Evolutionary conservation across 2,113 vertebrate species (phyloP), one percentile per base, ranked within the genome.

Genomic region (Saccopteryx leptura): DNA sequence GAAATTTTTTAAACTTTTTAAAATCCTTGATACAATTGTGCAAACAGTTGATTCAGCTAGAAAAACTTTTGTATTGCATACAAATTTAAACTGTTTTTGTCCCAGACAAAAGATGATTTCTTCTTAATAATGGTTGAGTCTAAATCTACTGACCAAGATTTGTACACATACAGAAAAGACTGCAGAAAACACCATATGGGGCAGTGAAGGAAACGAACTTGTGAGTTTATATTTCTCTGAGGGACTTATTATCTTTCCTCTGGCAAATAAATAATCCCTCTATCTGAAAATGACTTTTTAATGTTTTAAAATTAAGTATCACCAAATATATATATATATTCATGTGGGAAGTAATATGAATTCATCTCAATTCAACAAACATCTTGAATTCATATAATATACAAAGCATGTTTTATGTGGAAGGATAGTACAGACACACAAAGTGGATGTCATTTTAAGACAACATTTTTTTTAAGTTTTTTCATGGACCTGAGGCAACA

Each of bases 161-260:
- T 86, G 23, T n/a, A 18, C 48, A 92, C 71, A 82, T 89, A 50
- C 60, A 79, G 76, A 86, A 79, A 95, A 91, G 28, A 65, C 31
- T 88, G 33, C 19, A 75, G 24, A 86, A 39, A 24, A 5, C 14
- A 72, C n/a, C 7, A 21, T 52, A 65, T 4, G 58, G n/a, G 58
- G 28, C 17, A 86, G 58, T 28, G 79, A 82, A 39, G 56, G 74
- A 95, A 95, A 79, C 17, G 86, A 9, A 79, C 31, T 71, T 52
- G 9, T 26, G 17, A 78, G 46, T 79, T 95, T 48, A 21, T 80
- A 50, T 94, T 86, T 90, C 86, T 95, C 90, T 88, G 50, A 90
- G 61, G 82, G n/a, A 88, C 48, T 90, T 46, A 24, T 7, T 56
- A 46, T 65, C 58, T 68, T 75, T 52, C 33, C n/a, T 88, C 52